These are phyloP conservation scores for Casuarius casuarius DNA, from an alignment of 2,113 vertebrate species.

Conservation along the genomic window DNA sequence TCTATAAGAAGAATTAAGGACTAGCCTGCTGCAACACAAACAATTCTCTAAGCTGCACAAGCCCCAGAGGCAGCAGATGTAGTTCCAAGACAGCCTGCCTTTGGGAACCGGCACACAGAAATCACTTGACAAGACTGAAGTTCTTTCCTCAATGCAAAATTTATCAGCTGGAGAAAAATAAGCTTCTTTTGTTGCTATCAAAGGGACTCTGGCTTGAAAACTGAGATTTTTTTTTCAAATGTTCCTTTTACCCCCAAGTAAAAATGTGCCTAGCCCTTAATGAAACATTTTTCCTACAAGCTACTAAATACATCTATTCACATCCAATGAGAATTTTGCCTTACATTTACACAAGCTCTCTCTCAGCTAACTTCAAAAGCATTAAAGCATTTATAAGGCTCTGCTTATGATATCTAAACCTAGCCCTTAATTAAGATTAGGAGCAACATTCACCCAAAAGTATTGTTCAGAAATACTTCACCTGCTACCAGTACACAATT, in stretches of 20 bases:
- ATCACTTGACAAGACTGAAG: not conserved
- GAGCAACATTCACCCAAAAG: not conserved
- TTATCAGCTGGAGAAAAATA: not conserved
- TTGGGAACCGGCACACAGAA: not conserved
- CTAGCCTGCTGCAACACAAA: not conserved
- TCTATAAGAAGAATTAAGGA: not conserved
- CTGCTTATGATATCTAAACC: not conserved
- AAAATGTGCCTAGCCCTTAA: not conserved
- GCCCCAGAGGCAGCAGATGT: not conserved
- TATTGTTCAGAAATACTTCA: not conserved
- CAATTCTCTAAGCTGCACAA: not conserved
- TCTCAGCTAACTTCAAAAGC: not conserved
- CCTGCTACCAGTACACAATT: not conserved
- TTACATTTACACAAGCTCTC: not conserved
- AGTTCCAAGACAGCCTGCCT: not conserved
- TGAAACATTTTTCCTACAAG: not conserved
- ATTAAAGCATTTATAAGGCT: not conserved
- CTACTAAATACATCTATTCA: not conserved
- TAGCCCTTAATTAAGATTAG: not conserved
- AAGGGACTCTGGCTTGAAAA: not conserved
- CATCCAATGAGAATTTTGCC: conserved; percentile 7
- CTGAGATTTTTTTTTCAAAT: not conserved
- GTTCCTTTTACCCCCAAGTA: not conserved
- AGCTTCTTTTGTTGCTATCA: not conserved
- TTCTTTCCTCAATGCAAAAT: not conserved